Conservation (phyloP, 2,888 invertebrate species). For the Temnothorax rugatulus region DNA sequence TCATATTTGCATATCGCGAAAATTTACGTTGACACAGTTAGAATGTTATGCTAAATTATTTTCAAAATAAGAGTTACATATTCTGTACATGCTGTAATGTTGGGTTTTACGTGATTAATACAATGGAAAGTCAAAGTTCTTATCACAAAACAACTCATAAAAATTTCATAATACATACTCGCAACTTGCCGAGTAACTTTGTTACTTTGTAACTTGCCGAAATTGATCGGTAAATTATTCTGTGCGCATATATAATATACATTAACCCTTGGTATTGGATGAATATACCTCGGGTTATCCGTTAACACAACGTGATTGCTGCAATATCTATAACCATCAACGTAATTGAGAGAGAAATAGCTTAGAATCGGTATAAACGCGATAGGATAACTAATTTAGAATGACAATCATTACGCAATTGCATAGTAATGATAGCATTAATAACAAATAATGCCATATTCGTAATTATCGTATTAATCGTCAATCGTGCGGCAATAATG, state of each 20-base stretch:
- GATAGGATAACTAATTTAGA: constrained; percentile 38
- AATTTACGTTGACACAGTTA: neutral
- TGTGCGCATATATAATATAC: neutral
- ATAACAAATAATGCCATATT: constrained; percentile 33
- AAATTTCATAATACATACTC: neutral
- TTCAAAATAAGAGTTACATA: neutral
- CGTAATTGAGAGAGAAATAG: constrained; percentile 28
- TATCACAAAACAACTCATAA: neutral
- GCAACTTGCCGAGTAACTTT: too few species aligned
- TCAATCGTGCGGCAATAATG: constrained; percentile 14
- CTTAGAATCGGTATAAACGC: constrained; percentile 29
- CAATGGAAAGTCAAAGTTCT: neutral
- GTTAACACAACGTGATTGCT: constrained; percentile 19
- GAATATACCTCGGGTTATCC: constrained; percentile 1
- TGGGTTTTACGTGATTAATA: neutral
- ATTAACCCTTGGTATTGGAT: constrained; percentile 37
- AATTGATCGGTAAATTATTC: constrained; percentile 31
- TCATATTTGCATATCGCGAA: neutral
- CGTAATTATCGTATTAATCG: constrained; percentile 33
- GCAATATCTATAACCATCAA: constrained; percentile 15
- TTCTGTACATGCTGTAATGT: neutral
- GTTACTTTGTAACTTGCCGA: neutral
- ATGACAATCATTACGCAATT: constrained; percentile 33
- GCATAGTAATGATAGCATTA: constrained; percentile 40
- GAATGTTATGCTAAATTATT: neutral